Percentiles rank a stretch among this genome's conserved stretches.
Evolutionary conservation across 2,113 vertebrate genomes (phyloP).

Genomic region (Seriola aureovittata): DNA sequence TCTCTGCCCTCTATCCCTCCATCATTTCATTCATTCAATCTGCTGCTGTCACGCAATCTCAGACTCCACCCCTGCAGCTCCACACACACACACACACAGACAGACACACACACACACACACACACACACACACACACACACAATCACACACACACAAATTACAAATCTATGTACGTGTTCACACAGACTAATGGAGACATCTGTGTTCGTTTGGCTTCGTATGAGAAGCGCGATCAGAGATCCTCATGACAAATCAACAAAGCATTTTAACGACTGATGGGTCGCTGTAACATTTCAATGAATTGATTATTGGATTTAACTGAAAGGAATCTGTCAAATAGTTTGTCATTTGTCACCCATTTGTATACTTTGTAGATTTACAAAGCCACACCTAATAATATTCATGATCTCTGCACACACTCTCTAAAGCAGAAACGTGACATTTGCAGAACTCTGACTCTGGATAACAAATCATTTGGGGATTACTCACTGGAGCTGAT

Average conservation of each 20-base stretch:
- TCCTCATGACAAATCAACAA: neutral
- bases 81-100: neutral
- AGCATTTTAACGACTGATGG: neutral
- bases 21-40: constrained; percentile 76
- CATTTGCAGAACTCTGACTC: neutral
- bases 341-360: too few species aligned
- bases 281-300: neutral
- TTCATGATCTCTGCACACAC: too few species aligned
- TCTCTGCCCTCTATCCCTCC: constrained; percentile 59
- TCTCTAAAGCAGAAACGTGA: neutral
- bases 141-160: neutral
- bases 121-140: neutral
- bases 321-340: neutral
- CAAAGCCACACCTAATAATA: too few species aligned
- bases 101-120: neutral
- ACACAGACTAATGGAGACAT: neutral
- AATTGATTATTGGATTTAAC: neutral
- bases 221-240: neutral
- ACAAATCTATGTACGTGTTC: neutral
- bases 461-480: neutral
- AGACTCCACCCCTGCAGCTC: constrained; percentile 3
- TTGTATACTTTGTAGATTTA: too few species aligned
- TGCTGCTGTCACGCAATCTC: constrained; percentile 64
- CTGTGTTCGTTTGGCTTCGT: neutral
- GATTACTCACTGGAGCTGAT: neutral